Base-by-base conservation (phyloP, 92 coral and sea anemone species). In the Paragorgia papillata region DNA sequence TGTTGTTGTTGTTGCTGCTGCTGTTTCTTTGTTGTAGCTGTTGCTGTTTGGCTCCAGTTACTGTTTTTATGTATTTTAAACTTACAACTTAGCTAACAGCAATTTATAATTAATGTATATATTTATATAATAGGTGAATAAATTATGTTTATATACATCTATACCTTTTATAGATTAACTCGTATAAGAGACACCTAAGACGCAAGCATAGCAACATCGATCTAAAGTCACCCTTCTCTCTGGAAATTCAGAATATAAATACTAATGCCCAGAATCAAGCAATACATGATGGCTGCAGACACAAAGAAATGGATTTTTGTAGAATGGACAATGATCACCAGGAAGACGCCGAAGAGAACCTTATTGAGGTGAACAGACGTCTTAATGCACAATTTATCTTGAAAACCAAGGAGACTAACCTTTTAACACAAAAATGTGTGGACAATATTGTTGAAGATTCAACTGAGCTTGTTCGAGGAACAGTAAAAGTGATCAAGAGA, bases 141-240 rank as follows among this genome's bases (percentile, higher is more conserved):
- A n/a, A n/a, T n/a, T n/a, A n/a, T n/a, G n/a, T n/a, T n/a, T n/a
- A n/a, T n/a, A n/a, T n/a, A n/a, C n/a, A 17, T 9, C 20, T 25
- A 7, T 32, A 7, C 10, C 12, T 62, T 27, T n/a, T 13, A 15
- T 13, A 62, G 68, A 19, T 26, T 3, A 14, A 62, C 68, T 62
- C 41, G 40, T 62, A 79, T 44, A 80, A 57, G 21, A 58, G 80
- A 41, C 85, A 81, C 43, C 79, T 80, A 21, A 75, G 67, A 25
- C 44, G 85, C 15, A 62, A 40, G 5, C 85, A 80, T 61, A 58
- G 63, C 56, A 54, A 71, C 17, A 32, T 81, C 0, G 63, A 81
- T 34, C 49, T 81, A 1, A 71, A 57, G 30, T 64, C 85, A 60
- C 33, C 39, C 18, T 12, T 65, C 5, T 29, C 15, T 29, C 33